Evolutionary conservation across 2,888 invertebrate species (phyloP).

Genomic region (Aspidiotus destructor): DNA sequence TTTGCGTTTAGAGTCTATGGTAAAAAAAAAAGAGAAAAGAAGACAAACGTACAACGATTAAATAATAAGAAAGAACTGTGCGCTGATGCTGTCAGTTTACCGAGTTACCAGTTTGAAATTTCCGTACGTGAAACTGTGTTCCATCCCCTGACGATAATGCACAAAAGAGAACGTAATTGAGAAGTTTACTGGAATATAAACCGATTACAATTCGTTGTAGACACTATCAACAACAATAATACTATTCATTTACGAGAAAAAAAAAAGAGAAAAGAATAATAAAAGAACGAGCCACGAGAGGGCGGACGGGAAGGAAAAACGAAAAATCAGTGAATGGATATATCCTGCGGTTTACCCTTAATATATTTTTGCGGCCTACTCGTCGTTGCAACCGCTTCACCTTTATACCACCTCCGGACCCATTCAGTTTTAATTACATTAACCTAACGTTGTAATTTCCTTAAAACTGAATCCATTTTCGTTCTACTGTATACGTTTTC

Average conservation of each 20-base stretch:
- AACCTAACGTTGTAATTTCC: slow-evolving; percentile 31
- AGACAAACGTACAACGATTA: no score
- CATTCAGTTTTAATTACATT: slow-evolving; percentile 30
- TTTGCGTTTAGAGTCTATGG: no score
- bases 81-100: slow-evolving; percentile 24
- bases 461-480: slow-evolving; percentile 29
- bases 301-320: slow-evolving; percentile 5
- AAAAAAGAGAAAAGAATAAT: neutral
- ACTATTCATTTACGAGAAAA: slow-evolving; percentile 21
- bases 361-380: slow-evolving; percentile 9
- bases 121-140: slow-evolving; percentile 29
- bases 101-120: slow-evolving; percentile 28
- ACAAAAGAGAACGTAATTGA: slow-evolving; percentile 29
- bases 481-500: neutral
- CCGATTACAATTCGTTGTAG: slow-evolving; percentile 29
- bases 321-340: slow-evolving; percentile 26
- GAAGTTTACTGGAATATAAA: slow-evolving; percentile 31
- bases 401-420: slow-evolving; percentile 28
- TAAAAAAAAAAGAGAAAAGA: no score
- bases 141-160: slow-evolving; percentile 27
- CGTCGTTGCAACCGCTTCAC: slow-evolving; percentile 14
- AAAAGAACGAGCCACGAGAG: neutral
- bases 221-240: slow-evolving; percentile 30
- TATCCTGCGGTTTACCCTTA: slow-evolving; percentile 29
- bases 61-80: neutral